phyloP scores from a whole-genome alignment of 2,797 vertebrate genomes.

The Sarcophilus harrisii region DNA sequence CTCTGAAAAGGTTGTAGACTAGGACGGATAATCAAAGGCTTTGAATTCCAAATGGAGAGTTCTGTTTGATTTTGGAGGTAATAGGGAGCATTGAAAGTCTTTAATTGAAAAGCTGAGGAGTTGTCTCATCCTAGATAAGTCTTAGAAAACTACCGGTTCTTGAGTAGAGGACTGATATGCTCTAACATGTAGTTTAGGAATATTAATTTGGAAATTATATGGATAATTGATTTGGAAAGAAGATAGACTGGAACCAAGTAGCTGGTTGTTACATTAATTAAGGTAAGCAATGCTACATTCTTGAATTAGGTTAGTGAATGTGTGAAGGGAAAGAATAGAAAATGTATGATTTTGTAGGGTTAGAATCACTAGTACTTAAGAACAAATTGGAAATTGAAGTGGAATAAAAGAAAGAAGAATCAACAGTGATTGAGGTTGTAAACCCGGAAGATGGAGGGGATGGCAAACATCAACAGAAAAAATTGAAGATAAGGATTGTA shows the following conservation, averaged over 20 bases:
- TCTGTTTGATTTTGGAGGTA: not conserved
- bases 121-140: not conserved
- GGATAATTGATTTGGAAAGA: not conserved
- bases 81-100: not conserved
- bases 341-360: not conserved
- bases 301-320: not conserved
- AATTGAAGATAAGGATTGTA: not conserved
- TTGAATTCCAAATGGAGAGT: not conserved
- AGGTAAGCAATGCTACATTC: not conserved
- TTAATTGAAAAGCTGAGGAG: not conserved
- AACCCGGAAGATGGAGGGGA: not conserved
- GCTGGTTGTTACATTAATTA: not conserved
- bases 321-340: not conserved
- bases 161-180: not conserved
- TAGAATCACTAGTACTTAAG: not conserved
- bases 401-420: not conserved
- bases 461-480: not conserved
- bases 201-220: not conserved
- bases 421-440: not conserved
- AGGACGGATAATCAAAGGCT: not conserved
- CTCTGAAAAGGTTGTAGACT: not conserved
- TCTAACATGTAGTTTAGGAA: not conserved
- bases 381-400: not conserved
- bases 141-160: not conserved
- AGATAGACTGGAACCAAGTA: not conserved